phyloP scores from a whole-genome alignment of 2,888 invertebrate species.

The Zele albiditarsus region DNA sequence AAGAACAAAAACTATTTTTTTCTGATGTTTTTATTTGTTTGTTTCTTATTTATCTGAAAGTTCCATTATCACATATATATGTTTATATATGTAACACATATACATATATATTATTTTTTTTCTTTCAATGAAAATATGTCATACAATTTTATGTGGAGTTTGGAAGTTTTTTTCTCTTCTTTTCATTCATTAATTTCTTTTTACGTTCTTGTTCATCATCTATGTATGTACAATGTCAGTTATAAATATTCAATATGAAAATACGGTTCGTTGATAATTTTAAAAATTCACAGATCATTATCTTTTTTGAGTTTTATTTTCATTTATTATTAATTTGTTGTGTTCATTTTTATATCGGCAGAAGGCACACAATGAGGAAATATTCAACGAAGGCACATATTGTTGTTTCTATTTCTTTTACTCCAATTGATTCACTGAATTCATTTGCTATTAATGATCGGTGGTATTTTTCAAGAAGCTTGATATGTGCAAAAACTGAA shows the following conservation, averaged over 20 bases:
- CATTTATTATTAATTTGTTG: not conserved
- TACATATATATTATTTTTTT: conserved; percentile 15
- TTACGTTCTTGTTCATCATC: not conserved
- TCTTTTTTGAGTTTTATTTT: not conserved
- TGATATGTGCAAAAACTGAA: not conserved
- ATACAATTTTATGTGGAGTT: conserved; percentile 53
- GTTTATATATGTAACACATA: conserved; percentile 50
- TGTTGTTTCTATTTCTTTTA: not conserved
- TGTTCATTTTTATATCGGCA: not conserved
- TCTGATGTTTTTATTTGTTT: conserved; percentile 24
- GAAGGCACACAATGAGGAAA: not conserved
- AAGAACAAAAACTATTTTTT: not conserved
- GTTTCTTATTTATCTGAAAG: conserved; percentile 56
- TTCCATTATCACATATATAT: conserved; percentile 60
- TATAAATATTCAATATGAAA: not conserved
- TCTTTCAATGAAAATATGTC: conserved; percentile 56
- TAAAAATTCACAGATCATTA: not conserved
- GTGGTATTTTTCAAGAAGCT: not conserved
- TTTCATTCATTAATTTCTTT: not conserved
- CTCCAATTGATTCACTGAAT: conserved; percentile 18
- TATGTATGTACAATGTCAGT: not conserved
- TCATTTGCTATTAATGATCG: too few relatives aligned
- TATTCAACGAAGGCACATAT: not conserved
- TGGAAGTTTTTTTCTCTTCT: not conserved
- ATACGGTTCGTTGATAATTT: too few relatives aligned